Conservation (phyloP, 35 echinoderm and acorn worm genomes). For the Chiridota heheva region DNA sequence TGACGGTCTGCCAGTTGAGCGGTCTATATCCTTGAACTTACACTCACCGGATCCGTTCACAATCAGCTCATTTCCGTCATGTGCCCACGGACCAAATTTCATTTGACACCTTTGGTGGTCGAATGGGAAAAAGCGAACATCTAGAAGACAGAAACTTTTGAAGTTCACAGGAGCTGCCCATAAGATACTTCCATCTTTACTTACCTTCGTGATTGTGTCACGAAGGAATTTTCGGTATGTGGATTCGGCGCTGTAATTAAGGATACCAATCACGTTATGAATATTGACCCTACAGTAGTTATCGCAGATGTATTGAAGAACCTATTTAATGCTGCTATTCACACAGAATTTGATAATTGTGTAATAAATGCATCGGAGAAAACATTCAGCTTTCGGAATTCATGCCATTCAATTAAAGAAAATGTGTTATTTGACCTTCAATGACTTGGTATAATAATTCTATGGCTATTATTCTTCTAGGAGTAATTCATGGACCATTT, state of each 20-base stretch:
- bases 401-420: neutral
- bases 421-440: neutral
- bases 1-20: too few relatives aligned
- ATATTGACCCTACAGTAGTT: neutral
- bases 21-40: too few relatives aligned
- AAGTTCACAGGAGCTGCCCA: constrained; percentile 98
- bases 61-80: constrained; percentile 77
- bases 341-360: neutral
- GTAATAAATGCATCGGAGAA: neutral
- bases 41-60: constrained; percentile 66
- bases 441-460: too few relatives aligned
- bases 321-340: neutral
- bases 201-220: constrained; percentile 75
- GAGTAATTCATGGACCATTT: too few relatives aligned
- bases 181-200: constrained; percentile 61
- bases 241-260: constrained; percentile 52
- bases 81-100: constrained; percentile 98
- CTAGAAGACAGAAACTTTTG: constrained; percentile 70
- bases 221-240: constrained; percentile 63
- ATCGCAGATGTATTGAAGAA: neutral
- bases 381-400: neutral
- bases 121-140: constrained; percentile 89
- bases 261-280: neutral
- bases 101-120: constrained; percentile 85
- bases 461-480: too few relatives aligned